Conservation (phyloP, 2,888 invertebrate genomes). For the Dusona sp. region DNA sequence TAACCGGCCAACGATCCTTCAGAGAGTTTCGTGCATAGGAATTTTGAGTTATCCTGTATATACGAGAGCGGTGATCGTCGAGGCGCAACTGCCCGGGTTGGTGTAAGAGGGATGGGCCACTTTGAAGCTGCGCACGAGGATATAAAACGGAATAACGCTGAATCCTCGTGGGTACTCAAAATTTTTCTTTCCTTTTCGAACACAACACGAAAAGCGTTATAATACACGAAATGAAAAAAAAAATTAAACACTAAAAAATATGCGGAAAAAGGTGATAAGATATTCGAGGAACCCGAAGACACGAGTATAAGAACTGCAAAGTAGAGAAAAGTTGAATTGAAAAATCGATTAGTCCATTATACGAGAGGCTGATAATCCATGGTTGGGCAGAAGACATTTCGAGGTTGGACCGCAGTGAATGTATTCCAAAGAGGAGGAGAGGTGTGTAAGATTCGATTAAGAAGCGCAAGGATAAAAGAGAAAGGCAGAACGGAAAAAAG, state of each 20-base stretch:
- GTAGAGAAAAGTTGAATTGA: background rate
- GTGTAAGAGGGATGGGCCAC: conserved; percentile 27
- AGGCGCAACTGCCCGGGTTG: conserved; percentile 29
- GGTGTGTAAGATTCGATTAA: conserved; percentile 20
- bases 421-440: background rate
- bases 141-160: conserved; percentile 49
- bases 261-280: too few relatives aligned
- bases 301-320: background rate
- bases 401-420: background rate
- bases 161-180: conserved; percentile 4
- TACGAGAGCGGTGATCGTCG: conserved; percentile 29
- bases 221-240: background rate
- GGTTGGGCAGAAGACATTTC: background rate
- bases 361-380: conserved; percentile 11
- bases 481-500: background rate
- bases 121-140: conserved; percentile 57
- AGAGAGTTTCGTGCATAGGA: background rate
- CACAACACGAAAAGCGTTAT: background rate
- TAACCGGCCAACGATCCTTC: background rate
- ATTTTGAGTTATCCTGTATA: conserved; percentile 9
- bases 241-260: background rate
- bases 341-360: conserved; percentile 3
- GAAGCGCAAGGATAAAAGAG: conserved; percentile 1
- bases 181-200: conserved; percentile 1
- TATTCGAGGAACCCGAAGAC: background rate